These are phyloP conservation scores for Coelopa pilipes DNA, from an alignment of 2,888 invertebrate species.

Conservation along the genomic window DNA sequence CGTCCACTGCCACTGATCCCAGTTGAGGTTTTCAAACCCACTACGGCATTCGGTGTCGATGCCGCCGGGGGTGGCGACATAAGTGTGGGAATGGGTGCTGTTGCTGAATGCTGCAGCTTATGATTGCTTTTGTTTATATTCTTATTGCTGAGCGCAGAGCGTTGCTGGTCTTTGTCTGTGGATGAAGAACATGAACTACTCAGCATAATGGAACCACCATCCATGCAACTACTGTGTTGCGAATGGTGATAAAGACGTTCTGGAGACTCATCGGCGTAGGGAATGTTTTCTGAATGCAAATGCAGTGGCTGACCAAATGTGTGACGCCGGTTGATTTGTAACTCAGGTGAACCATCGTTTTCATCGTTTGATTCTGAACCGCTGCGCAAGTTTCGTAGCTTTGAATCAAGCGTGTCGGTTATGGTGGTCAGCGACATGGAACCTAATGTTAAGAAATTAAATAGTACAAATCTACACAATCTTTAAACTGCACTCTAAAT, in stretches of 20 bases:
- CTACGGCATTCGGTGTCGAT: constrained; percentile 54
- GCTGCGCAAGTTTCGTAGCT: constrained; percentile 79
- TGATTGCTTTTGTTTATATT: constrained; percentile 48
- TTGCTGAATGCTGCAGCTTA: constrained; percentile 60
- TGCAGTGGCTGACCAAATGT: constrained; percentile 64
- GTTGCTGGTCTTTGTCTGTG: constrained; percentile 43
- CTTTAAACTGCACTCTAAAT: constrained; percentile 29
- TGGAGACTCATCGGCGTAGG: constrained; percentile 77
- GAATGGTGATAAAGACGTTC: constrained; percentile 65
- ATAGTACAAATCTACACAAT: neutral
- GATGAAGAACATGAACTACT: constrained; percentile 58
- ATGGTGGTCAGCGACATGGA: constrained; percentile 85
- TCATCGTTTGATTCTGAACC: constrained; percentile 73
- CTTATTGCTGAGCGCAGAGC: constrained; percentile 38
- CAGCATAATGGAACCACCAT: constrained; percentile 54
- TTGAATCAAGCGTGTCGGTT: constrained; percentile 86
- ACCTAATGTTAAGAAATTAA: constrained; percentile 69
- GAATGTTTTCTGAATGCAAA: constrained; percentile 72
- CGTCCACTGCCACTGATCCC: constrained; percentile 39
- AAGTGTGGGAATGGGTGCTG: constrained; percentile 52
- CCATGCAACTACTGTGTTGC: constrained; percentile 41
- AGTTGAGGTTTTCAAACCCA: constrained; percentile 40
- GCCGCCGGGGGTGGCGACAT: constrained; percentile 52
- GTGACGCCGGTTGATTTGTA: constrained; percentile 58
- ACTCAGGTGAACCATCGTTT: constrained; percentile 66